phyloP scores from a whole-genome alignment of 2,797 vertebrate genomes.

The Apogon hyalosoma region DNA sequence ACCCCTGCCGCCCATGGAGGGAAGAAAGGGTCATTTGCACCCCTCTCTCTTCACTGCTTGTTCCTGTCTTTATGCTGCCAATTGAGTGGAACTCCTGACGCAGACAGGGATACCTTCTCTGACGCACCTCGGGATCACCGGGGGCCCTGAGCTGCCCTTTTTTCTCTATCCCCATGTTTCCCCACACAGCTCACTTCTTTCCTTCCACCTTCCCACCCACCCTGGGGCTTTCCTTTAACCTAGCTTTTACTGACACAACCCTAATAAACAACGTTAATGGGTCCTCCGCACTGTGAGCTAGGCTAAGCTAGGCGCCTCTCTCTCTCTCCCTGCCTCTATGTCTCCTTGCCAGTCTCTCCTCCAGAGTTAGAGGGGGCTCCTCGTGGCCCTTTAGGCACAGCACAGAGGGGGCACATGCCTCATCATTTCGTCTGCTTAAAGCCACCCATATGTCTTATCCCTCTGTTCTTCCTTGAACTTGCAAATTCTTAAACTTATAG shows the following conservation, averaged over 20 bases:
- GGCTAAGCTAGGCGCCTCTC: slow-evolving; percentile 52
- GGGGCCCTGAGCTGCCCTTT: slow-evolving; percentile 56
- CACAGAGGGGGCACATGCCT: slow-evolving; percentile 20
- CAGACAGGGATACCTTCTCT: slow-evolving; percentile 83
- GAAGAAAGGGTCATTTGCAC: slow-evolving; percentile 81
- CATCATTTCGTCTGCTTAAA: slow-evolving; percentile 23
- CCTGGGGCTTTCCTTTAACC: slow-evolving; percentile 64
- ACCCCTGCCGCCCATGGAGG: slow-evolving; percentile 75
- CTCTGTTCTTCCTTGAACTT: slow-evolving; percentile 34
- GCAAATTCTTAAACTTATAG: slow-evolving; percentile 40
- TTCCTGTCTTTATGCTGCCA: slow-evolving; percentile 74
- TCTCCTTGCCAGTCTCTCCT: slow-evolving; percentile 50
- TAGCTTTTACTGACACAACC: slow-evolving; percentile 66
- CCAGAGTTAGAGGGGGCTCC: slow-evolving; percentile 65
- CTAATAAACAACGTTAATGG: slow-evolving; percentile 79
- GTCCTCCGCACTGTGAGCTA: slow-evolving; percentile 57
- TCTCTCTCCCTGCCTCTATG: slow-evolving; percentile 29
- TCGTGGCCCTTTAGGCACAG: slow-evolving; percentile 53
- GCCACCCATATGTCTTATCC: slow-evolving; percentile 17
- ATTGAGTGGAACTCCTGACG: slow-evolving; percentile 84
- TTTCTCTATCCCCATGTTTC: slow-evolving; percentile 38
- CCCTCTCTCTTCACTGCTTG: slow-evolving; percentile 60
- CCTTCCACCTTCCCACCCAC: slow-evolving; percentile 48
- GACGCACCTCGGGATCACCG: slow-evolving; percentile 79
- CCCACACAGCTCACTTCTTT: slow-evolving; percentile 47